These are phyloP conservation scores for Stercorarius parasiticus DNA, from an alignment of 2,113 vertebrate species.

Conservation along the genomic window DNA sequence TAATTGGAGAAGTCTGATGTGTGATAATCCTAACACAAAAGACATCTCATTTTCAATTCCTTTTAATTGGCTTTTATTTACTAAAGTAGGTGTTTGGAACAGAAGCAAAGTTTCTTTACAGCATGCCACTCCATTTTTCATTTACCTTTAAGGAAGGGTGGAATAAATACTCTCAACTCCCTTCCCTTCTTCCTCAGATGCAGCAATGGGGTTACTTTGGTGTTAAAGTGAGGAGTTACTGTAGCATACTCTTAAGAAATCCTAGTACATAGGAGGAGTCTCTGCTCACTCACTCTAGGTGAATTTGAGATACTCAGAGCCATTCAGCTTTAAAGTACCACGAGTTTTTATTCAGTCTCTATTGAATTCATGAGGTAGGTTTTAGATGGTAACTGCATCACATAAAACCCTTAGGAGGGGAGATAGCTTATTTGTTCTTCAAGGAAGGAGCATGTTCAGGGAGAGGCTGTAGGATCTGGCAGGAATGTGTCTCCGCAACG, in stretches of 20 bases:
- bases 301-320: background rate
- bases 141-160: background rate
- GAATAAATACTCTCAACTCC: background rate
- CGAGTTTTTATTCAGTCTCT: background rate
- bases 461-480: background rate
- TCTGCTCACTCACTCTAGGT: background rate
- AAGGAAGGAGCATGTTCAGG: background rate
- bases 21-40: background rate
- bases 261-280: background rate
- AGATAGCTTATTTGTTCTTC: background rate
- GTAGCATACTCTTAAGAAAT: background rate
- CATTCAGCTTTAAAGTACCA: background rate
- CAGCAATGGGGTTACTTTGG: background rate
- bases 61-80: slow-evolving; percentile 1
- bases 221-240: background rate
- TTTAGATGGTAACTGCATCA: background rate
- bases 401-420: background rate
- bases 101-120: background rate
- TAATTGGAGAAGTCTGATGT: background rate
- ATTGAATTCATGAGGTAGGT: background rate
- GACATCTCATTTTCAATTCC: background rate
- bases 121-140: background rate
- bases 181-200: background rate
- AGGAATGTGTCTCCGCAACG: background rate
- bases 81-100: background rate